Evolutionary conservation across 2,797 vertebrate genomes (phyloP).

Genomic region (Gallinago solitaria): DNA sequence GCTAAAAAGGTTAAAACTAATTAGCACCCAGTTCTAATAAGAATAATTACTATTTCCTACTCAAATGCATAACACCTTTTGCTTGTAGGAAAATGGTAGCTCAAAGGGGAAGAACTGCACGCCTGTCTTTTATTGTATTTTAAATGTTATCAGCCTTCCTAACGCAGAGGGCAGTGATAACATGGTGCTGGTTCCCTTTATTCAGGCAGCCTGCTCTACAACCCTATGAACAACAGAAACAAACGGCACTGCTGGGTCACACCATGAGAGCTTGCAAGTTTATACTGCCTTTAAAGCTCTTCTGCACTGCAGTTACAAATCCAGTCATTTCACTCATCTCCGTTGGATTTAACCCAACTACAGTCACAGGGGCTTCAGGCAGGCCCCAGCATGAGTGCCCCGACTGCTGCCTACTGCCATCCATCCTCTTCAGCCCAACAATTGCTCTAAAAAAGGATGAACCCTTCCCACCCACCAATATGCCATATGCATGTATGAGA

Average conservation of each 20-base stretch:
- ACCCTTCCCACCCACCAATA: not conserved
- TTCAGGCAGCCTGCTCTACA: not conserved
- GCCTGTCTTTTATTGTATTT: not conserved
- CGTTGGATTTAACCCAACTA: not conserved
- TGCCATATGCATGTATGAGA: slow-evolving; percentile 13
- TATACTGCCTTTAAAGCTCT: not conserved
- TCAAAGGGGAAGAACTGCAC: not conserved
- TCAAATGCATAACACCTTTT: slow-evolving; percentile 22
- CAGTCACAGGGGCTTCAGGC: not conserved
- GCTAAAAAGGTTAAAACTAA: slow-evolving; percentile 71
- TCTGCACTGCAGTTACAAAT: not conserved
- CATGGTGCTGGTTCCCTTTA: not conserved
- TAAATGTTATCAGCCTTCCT: not conserved
- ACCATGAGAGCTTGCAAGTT: not conserved
- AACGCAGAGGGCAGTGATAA: not conserved
- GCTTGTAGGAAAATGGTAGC: slow-evolving; percentile 11
- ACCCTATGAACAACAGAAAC: not conserved
- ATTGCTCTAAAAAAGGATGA: not conserved
- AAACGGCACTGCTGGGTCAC: not conserved
- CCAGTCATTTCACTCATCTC: not conserved
- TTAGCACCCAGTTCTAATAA: slow-evolving; percentile 47
- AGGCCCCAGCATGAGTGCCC: not conserved
- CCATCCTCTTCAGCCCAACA: not conserved
- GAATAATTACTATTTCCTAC: slow-evolving; percentile 65
- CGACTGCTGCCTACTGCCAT: not conserved